These are phyloP conservation scores for Caenorhabditis remanei DNA, from an alignment of 1,140 invertebrate species.

Conservation along the genomic window DNA sequence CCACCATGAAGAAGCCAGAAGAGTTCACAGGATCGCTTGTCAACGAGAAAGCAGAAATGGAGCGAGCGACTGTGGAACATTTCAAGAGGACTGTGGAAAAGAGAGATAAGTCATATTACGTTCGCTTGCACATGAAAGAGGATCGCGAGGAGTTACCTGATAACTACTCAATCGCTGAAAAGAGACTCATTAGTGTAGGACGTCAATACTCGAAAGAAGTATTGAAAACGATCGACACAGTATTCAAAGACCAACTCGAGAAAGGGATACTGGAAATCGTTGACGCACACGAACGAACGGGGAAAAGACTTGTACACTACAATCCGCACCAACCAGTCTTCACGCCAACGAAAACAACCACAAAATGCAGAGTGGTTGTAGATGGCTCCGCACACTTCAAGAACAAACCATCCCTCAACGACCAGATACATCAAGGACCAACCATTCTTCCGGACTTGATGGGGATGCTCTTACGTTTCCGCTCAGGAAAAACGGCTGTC, in stretches of 20 bases:
- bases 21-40: constrained; percentile 9
- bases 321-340: constrained; percentile 80
- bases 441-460: constrained; percentile 56
- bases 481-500: too few relatives aligned
- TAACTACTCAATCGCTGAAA: constrained; percentile 44
- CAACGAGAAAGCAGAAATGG: neutral
- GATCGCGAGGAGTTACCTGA: constrained; percentile 9
- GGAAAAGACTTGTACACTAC: constrained; percentile 60
- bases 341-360: constrained; percentile 64
- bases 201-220: constrained; percentile 2
- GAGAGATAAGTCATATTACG: constrained; percentile 42
- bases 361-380: constrained; percentile 77
- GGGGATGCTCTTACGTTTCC: constrained; percentile 63
- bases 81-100: constrained; percentile 45
- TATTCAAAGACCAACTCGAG: constrained; percentile 58
- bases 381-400: constrained; percentile 74
- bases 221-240: constrained; percentile 44
- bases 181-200: constrained; percentile 39
- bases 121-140: constrained; percentile 17
- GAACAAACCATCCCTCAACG: constrained; percentile 75
- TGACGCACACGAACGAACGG: neutral
- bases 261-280: constrained; percentile 59
- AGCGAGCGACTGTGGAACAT: neutral
- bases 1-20: neutral
- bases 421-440: constrained; percentile 69